phyloP scores from a whole-genome alignment of 2,113 vertebrate genomes.

The Hippocampus guttulatus region DNA sequence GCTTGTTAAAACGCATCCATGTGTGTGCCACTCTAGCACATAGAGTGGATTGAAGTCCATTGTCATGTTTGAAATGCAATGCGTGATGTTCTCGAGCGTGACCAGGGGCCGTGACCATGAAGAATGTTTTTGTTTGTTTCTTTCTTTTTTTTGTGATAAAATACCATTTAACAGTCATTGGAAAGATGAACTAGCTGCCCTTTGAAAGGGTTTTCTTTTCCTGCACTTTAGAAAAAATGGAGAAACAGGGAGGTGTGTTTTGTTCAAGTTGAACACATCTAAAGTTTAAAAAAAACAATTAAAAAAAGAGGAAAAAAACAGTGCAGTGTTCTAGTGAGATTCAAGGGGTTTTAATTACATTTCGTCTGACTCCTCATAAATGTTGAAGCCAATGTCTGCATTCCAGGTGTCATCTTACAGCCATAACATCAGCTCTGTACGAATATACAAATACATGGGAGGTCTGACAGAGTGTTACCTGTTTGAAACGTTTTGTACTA shows the following conservation, averaged over 20 bases:
- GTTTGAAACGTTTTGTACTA: constrained; percentile 56
- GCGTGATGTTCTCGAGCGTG: constrained; percentile 38
- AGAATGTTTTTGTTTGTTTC: constrained; percentile 33
- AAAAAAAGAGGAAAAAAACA: background rate
- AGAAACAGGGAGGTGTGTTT: constrained; percentile 45
- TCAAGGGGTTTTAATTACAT: constrained; percentile 2
- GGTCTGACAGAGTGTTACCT: constrained; percentile 46
- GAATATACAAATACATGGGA: constrained; percentile 7
- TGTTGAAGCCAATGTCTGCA: constrained; percentile 16
- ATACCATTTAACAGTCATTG: constrained; percentile 76
- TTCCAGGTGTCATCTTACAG: constrained; percentile 46
- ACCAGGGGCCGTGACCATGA: constrained; percentile 20
- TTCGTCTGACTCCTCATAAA: constrained; percentile 9
- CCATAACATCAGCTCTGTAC: constrained; percentile 28
- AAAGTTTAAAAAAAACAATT: constrained; percentile 15
- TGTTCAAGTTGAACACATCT: constrained; percentile 11
- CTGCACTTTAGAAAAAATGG: constrained; percentile 45
- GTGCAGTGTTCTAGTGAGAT: constrained; percentile 3
- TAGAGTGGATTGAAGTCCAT: background rate
- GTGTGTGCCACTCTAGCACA: background rate
- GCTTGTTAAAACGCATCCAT: background rate
- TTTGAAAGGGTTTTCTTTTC: constrained; percentile 9
- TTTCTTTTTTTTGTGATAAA: constrained; percentile 56
- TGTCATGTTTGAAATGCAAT: constrained; percentile 30
- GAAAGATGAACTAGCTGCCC: constrained; percentile 23